Base-by-base conservation (phyloP, 2,113 vertebrate species). In the Leptobrachium ailaonicum region DNA sequence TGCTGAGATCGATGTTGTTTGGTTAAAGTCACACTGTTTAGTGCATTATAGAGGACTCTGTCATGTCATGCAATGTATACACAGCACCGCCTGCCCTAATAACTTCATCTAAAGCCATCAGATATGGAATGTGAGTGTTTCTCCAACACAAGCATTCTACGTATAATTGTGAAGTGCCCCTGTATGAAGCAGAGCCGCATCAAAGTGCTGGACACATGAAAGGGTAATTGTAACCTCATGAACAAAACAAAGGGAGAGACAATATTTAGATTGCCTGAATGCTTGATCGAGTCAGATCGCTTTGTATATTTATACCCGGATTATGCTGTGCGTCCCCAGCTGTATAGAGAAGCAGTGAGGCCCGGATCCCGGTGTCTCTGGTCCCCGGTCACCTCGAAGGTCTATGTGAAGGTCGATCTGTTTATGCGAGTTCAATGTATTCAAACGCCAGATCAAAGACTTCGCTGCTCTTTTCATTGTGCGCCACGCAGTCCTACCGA, bases 161-260 rank as follows among this genome's bases (percentile, higher is more conserved):
- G 66, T 80, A 80, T 66, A 50, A 45, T 50, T 56, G 2, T 41
- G 63, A 45, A 79, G 72, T 41, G 45, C 56, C 40, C 60, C 64
- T 73, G 40, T 41, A 41, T 50, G 60, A 68, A 80, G 74, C 8
- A n/a, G 13, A 20, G 70, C 43, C 7, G 62, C 63, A 80, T 80
- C 78, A 80, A 80, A 80, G 78, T 12, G 13, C 11, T 32, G n/a
- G 8, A 32, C 14, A 73, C 76, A 45, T 74, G 53, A 74, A 74
- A 80, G 71, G 42, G 41, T 74, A 74, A 80, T 80, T 80, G 63
- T 74, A 66, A 69, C 50, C 62, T 80, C 64, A n/a, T 80, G 78
- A 73, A 20, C 56, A 64, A 80, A 73, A 68, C 62, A 80, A 9
- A 60, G 53, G 41, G 12, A 32, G 13, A 50, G 63, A 67, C 71